Conservation (phyloP, 2,797 vertebrate species). For the Thaleichthys pacificus region DNA sequence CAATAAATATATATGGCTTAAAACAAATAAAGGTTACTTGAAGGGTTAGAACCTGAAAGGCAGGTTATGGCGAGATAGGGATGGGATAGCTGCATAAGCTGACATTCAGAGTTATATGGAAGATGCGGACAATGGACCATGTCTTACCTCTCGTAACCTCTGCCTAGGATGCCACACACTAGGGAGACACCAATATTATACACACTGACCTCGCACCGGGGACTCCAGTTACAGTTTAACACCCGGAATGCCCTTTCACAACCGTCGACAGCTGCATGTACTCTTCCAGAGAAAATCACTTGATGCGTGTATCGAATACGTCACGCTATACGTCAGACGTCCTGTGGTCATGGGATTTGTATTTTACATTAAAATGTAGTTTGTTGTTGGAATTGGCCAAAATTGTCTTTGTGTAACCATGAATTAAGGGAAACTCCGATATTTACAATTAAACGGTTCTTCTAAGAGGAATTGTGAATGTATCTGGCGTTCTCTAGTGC, state of each 20-base stretch:
- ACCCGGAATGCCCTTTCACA: constrained; percentile 15
- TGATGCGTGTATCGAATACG: background rate
- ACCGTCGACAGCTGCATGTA: background rate
- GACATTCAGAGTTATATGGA: background rate
- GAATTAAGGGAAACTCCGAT: too few species aligned
- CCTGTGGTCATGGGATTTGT: constrained; percentile 9
- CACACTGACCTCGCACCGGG: constrained; percentile 12
- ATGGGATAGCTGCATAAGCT: too few species aligned
- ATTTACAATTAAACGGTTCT: too few species aligned
- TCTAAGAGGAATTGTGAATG: background rate
- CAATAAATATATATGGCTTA: too few species aligned
- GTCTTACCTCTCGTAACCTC: constrained; percentile 24
- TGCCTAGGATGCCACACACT: constrained; percentile 8
- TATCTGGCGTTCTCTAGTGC: background rate
- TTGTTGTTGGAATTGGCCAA: background rate
- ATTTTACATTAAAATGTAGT: background rate
- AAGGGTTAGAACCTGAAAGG: too few species aligned
- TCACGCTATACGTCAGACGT: background rate
- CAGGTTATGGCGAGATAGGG: too few species aligned
- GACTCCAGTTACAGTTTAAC: constrained; percentile 29
- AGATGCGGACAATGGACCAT: background rate
- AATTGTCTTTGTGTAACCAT: too few species aligned
- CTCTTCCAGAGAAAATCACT: background rate
- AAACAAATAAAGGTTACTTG: too few species aligned
- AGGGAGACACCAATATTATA: background rate